Conservation (phyloP, 2,797 vertebrate species). For the Botia almorhae region DNA sequence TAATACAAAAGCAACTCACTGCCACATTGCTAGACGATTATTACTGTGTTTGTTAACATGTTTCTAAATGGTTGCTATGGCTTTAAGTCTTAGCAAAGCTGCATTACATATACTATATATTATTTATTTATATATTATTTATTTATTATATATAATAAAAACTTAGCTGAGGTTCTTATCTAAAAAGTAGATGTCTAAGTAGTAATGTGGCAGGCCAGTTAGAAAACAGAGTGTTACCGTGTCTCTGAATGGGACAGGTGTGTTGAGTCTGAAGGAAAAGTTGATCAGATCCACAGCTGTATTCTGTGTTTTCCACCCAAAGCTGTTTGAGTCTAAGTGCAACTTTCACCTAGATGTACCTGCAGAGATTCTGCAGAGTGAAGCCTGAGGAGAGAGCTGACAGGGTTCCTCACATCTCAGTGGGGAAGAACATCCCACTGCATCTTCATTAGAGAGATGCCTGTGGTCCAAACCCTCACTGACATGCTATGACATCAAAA, state of each 20-base stretch:
- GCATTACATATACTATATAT: too few relatives aligned
- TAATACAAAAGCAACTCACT: too few relatives aligned
- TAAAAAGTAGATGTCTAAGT: not conserved
- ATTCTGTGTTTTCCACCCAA: not conserved
- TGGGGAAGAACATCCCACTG: not conserved
- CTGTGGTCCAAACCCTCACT: conserved; percentile 7
- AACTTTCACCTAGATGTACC: not conserved
- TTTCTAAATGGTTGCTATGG: too few relatives aligned
- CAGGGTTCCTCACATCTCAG: not conserved
- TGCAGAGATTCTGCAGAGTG: not conserved
- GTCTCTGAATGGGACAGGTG: not conserved
- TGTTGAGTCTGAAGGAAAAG: not conserved
- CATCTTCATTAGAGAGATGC: conserved; percentile 28
- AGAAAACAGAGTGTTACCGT: not conserved
- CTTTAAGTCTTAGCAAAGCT: too few relatives aligned
- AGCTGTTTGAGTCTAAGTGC: not conserved
- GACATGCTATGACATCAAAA: not conserved
- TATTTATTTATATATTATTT: too few relatives aligned
- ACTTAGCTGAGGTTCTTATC: too few relatives aligned
- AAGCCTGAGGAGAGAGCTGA: not conserved
- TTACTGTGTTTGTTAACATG: too few relatives aligned
- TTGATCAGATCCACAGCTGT: not conserved
- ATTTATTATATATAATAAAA: too few relatives aligned
- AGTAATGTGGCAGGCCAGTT: not conserved
- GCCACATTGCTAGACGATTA: too few relatives aligned